Base-by-base conservation (phyloP, 2,888 invertebrate species). In the Eudasyphora cyanicolor region DNA sequence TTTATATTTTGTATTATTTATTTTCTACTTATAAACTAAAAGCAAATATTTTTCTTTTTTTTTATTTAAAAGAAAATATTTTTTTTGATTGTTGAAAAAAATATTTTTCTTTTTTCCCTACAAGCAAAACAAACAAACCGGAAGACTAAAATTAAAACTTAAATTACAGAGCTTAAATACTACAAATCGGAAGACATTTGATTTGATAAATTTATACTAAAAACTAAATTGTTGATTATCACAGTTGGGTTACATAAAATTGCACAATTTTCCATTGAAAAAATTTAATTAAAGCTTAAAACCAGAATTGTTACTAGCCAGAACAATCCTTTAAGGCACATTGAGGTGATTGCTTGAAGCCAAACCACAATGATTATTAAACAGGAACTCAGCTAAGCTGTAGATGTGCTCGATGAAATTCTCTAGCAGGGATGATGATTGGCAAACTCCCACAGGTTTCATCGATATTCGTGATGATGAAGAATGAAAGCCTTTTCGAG, bases 61-160 rank as follows among this genome's bases (percentile, higher is more conserved):
- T 14, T n/a, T n/a, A n/a, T n/a, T 45, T 12, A n/a, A 45, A 45
- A n/a, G n/a, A 14, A 27, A 57, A 57, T 27, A 2, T 10, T 38
- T 64, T 38, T n/a, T 35, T 17, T 19, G 0, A n/a, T 35, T 19
- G 7, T 19, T 3, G 2, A 57, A 57, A 64, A 76, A 67, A 79
- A 71, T 51, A 76, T 76, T 78, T 82, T 67, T 17, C 42, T 32
- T 54, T 76, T 84, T 75, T 81, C 69, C 73, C 62, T 21, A 64
- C 81, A 85, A 85, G 85, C 85, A 85, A 85, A 85, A 85, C 85
- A 85, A 85, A 85, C 85, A 85, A 85, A 85, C 85, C 85, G 85
- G 85, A 85, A 85, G 85, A 85, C 85, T 82, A 85, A 82, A 79
- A 84, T 81, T 84, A 78, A n/a, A n/a, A n/a, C n/a, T 75, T 64